Conservation (phyloP, 2,888 invertebrate species). For the Drosophila longiperda region DNA sequence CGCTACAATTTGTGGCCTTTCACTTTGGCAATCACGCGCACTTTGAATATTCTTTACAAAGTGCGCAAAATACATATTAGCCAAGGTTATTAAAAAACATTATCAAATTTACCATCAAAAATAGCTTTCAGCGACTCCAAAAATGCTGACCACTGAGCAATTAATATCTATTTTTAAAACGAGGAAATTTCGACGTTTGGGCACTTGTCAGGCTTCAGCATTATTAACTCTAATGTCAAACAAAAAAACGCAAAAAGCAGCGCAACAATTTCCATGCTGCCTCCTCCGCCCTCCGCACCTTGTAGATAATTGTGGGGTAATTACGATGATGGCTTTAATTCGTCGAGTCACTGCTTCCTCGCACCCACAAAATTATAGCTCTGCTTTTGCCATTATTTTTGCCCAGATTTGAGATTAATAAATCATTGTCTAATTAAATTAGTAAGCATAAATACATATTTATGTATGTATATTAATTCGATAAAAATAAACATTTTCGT, state of each 20-base stretch:
- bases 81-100: slow-evolving; percentile 71
- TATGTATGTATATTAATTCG: not conserved
- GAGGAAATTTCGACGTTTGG: slow-evolving; percentile 70
- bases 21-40: slow-evolving; percentile 73
- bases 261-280: not conserved
- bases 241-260: slow-evolving; percentile 8
- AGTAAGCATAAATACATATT: not conserved
- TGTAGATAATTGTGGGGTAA: slow-evolving; percentile 21
- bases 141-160: slow-evolving; percentile 41
- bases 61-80: slow-evolving; percentile 68
- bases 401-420: not conserved
- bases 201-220: slow-evolving; percentile 56
- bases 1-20: slow-evolving; percentile 70
- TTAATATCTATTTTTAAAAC: slow-evolving; percentile 69
- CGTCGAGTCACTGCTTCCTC: slow-evolving; percentile 43
- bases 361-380: slow-evolving; percentile 30
- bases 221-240: slow-evolving; percentile 44
- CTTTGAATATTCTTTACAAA: slow-evolving; percentile 72
- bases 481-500: not conserved
- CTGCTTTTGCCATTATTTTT: not conserved
- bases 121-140: slow-evolving; percentile 56
- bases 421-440: not conserved
- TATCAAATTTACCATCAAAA: slow-evolving; percentile 62
- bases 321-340: slow-evolving; percentile 21
- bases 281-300: not conserved